Evolutionary conservation across 2,797 vertebrate species (phyloP), one percentile per base, ranked within the genome.

Genomic region (Cirrhinus mrigala): DNA sequence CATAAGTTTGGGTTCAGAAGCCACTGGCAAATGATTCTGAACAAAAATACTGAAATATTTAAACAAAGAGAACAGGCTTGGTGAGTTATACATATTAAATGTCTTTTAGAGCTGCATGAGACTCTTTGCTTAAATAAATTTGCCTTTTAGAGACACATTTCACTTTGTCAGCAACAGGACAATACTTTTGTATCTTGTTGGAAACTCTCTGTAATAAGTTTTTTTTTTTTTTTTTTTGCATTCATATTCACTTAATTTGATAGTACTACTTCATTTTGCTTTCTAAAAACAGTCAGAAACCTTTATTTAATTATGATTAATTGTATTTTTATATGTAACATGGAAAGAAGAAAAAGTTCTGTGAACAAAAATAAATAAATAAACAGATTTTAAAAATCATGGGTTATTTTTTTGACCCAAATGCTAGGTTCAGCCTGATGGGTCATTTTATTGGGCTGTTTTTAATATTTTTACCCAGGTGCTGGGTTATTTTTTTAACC

Each of bases 61-160:
- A 40, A 24, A 70, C 22, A 54, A 40, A 50, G 71, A 74, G 24
- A 74, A 56, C 18, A 56, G 18, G 74, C 20, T 76, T 40, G 18
- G 20, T 76, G 74, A 76, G 27, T 76, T 33, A 74, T 56, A 33
- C 18, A 14, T 76, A 56, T 76, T 14, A 76, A 76, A 76, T 56
- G 27, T 33, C 10, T 29, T 50, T 74, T 15, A 74, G 46, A 18
- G 24, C 4, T 52, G 71, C n/a, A 27, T 50, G 24, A 29, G 24
- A 46, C 40, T n/a, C 40, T 73, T 50, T 2, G 24, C 16, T 29
- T 52, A 11, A 52, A 29, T 29, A 20, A 0, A n/a, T 70, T 70
- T 44, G 44, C 20, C 37, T 33, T 66, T 66, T 15, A 33, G 62
- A 66, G 60, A 66, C 16, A 64, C n/a, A 27, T 66, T 29, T 33